Base-by-base conservation (phyloP, 2,888 invertebrate genomes). In the Drosophila sordidapex region DNA sequence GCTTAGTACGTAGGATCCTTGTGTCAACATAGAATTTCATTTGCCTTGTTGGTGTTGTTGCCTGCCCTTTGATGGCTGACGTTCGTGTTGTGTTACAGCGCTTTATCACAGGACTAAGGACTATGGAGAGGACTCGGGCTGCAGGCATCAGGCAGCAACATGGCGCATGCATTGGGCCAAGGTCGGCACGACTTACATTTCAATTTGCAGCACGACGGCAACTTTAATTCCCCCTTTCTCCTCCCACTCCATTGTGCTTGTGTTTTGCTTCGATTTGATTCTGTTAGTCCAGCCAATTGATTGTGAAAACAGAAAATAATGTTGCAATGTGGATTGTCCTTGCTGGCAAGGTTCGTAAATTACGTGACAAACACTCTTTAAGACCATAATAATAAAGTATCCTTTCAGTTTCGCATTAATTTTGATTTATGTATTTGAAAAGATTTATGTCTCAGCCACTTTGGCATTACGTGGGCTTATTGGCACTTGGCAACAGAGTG, bases 131-230 rank as follows among this genome's bases (percentile, higher is more conserved):
- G 79, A 61, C 66, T 54, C 64, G 31, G 49, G 46, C 54, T 67
- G 61, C 69, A 40, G 49, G 43, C 60, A 56, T n/a, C 38, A 43
- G 56, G 49, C 54, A 38, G 36, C 51, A 66, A 52, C 67, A 57
- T 60, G 53, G 59, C 40, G 48, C 65, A 60, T 78, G 67, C 66
- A 78, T 73, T 80, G 85, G 82, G 87, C 81, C 85, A 86, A 89
- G 85, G 89, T 82, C 76, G 49, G 40, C 72, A 59, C 60, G 74
- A 82, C 82, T 85, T 89, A 81, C 82, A 81, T 86, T 84, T 79
- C 81, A 73, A 88, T 88, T 83, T 77, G 51, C 70, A 74, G 54
- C 64, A 48, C 63, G 10, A 51, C 10, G 49, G 48, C 38, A 56
- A 52, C 27, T 46, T 49, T 36, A 27, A 15, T 59, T 33, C 25